A percentile compares a stretch with the other conserved stretches of the same genome.
Conservation (phyloP, 1,140 invertebrate genomes). For the Apis dorsata region DNA sequence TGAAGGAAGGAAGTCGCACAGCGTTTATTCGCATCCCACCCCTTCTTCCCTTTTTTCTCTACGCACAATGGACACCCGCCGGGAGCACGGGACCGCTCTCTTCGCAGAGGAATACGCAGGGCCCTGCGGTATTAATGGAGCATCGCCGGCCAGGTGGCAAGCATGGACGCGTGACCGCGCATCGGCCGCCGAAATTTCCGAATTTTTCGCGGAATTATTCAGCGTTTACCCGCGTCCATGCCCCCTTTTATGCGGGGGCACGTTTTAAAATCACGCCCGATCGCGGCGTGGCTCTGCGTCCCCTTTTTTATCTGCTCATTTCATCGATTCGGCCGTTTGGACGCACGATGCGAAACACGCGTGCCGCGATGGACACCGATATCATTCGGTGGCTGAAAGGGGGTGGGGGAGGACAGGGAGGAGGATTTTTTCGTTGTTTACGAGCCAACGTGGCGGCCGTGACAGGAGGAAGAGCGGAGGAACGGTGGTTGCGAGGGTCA, state of each 20-base stretch:
- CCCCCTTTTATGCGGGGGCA: slow-evolving; percentile 58
- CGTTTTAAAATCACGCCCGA: slow-evolving; percentile 60
- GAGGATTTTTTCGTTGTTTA: not conserved
- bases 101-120: not conserved
- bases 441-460: not conserved
- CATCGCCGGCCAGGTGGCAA: slow-evolving; percentile 11
- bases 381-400: not conserved
- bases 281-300: not conserved
- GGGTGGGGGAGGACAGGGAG: too few relatives aligned
- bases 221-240: not conserved
- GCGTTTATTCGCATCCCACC: too few relatives aligned
- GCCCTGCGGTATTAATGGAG: slow-evolving; percentile 57
- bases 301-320: slow-evolving; percentile 26
- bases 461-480: not conserved
- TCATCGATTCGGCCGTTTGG: slow-evolving; percentile 5
- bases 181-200: slow-evolving; percentile 56
- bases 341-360: not conserved
- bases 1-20: too few relatives aligned
- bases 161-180: slow-evolving; percentile 62
- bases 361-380: not conserved
- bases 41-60: not conserved
- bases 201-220: slow-evolving; percentile 55
- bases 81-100: not conserved
- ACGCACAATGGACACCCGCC: slow-evolving; percentile 52
- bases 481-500: not conserved